These are phyloP conservation scores for Brachionichthys hirsutus DNA, from an alignment of 2,113 vertebrate genomes.

Conservation along the genomic window DNA sequence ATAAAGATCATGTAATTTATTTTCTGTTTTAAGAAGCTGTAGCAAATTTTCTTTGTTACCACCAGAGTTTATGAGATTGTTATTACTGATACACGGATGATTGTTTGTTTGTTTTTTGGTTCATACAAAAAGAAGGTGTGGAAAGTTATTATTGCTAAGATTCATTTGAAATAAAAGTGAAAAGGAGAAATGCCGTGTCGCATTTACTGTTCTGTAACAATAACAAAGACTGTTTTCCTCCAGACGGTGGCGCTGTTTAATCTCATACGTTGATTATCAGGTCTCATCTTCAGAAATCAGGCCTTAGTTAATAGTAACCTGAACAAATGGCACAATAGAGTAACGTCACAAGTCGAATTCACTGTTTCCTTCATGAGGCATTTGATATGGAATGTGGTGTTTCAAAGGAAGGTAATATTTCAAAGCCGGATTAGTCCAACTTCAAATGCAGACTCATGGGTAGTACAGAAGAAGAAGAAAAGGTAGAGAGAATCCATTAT, in stretches of 20 bases:
- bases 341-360: no score
- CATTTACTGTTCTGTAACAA: conserved; percentile 16
- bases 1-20: conserved; percentile 79
- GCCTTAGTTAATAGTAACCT: no score
- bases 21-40: conserved; percentile 68
- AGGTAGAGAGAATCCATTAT: no score
- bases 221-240: conserved; percentile 2
- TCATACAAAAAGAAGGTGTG: conserved; percentile 53
- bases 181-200: conserved; percentile 23
- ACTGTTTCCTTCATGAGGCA: no score
- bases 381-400: no score
- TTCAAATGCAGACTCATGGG: no score
- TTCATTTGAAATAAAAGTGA: conserved; percentile 66
- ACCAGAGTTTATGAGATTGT: conserved; percentile 66
- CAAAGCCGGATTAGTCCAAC: no score
- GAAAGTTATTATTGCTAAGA: conserved; percentile 45
- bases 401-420: no score
- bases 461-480: no score
- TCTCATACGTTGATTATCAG: conserved; percentile 1
- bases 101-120: conserved; percentile 48
- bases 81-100: conserved; percentile 41
- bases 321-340: no score
- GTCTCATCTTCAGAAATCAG: neutral
- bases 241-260: conserved; percentile 54
- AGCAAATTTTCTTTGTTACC: conserved; percentile 59